Percentiles rank a stretch among this genome's conserved stretches.
These are phyloP conservation scores for Chondrosia reniformis DNA, from an alignment of 37 sponge, comb jelly and placozoan species.

Conservation along the genomic window DNA sequence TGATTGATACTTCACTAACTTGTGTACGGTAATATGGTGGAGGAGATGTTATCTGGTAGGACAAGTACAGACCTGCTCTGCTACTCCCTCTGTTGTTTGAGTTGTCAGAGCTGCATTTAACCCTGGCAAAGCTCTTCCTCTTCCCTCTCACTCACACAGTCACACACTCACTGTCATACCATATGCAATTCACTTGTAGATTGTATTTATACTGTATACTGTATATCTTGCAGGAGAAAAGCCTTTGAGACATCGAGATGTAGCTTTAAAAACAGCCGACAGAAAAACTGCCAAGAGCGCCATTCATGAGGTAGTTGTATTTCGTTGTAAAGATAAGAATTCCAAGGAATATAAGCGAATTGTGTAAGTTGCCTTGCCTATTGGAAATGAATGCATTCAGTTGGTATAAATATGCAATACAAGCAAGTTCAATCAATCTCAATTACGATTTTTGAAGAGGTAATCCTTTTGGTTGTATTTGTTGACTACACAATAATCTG, in stretches of 20 bases:
- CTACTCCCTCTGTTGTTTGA: no score
- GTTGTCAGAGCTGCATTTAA: no score
- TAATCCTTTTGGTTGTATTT: background rate
- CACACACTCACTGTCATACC: no score
- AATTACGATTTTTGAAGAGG: background rate
- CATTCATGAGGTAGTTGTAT: constrained; percentile 46
- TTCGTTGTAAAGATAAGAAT: constrained; percentile 41
- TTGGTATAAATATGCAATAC: background rate
- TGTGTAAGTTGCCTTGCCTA: background rate
- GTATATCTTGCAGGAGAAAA: background rate
- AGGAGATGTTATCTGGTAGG: no score
- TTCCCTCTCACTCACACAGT: no score
- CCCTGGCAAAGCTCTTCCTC: no score
- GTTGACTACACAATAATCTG: background rate
- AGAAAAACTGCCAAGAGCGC: constrained; percentile 24
- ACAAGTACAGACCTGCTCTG: no score
- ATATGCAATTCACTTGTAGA: no score
- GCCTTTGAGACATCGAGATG: constrained; percentile 41
- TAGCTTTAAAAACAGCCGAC: constrained; percentile 40
- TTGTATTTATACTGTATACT: no score
- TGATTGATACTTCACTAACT: no score
- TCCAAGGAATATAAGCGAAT: constrained; percentile 33
- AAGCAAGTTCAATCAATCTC: background rate
- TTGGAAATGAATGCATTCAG: background rate
- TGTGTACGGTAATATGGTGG: no score